Evolutionary conservation across 2,888 invertebrate genomes (phyloP).

Genomic region (Papilio elwesi): DNA sequence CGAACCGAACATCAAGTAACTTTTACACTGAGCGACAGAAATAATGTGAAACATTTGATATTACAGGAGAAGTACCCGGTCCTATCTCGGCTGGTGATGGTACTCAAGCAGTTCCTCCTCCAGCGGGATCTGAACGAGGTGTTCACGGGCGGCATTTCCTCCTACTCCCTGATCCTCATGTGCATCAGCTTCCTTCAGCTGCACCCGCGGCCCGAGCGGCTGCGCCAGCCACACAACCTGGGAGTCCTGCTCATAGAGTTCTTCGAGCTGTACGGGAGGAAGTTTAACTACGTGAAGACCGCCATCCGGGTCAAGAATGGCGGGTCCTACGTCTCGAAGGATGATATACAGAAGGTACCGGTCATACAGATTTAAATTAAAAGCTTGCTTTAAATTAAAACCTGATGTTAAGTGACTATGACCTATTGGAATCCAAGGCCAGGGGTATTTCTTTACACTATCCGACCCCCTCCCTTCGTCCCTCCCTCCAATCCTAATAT

Average conservation of each 20-base stretch:
- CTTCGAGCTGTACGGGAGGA: constrained; percentile 97
- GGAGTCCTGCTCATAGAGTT: constrained; percentile 98
- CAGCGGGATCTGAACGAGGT: constrained; percentile 99
- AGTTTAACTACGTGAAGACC: constrained; percentile 97
- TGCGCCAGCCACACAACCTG: constrained; percentile 88
- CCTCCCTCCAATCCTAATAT: too few relatives aligned
- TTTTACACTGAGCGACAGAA: too few relatives aligned
- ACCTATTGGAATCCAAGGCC: too few relatives aligned
- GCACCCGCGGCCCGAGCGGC: constrained; percentile 93
- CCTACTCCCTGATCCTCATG: constrained; percentile 99
- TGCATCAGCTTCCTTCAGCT: constrained; percentile 98
- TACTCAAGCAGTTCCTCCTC: constrained; percentile 98
- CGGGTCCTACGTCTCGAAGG: constrained; percentile 96
- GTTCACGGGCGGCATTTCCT: constrained; percentile 99
- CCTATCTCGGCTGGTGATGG: constrained; percentile 96
- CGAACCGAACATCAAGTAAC: too few relatives aligned
- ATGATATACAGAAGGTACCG: constrained; percentile 89
- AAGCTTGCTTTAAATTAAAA: too few relatives aligned
- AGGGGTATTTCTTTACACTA: too few relatives aligned
- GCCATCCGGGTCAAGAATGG: constrained; percentile 97
- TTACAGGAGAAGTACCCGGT: constrained; percentile 91
- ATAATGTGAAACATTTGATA: background rate
- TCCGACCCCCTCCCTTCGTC: too few relatives aligned
- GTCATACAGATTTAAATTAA: too few relatives aligned
- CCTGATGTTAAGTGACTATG: too few relatives aligned